Evolutionary conservation across 2,113 vertebrate genomes (phyloP).

Genomic region (Tichodroma muraria): DNA sequence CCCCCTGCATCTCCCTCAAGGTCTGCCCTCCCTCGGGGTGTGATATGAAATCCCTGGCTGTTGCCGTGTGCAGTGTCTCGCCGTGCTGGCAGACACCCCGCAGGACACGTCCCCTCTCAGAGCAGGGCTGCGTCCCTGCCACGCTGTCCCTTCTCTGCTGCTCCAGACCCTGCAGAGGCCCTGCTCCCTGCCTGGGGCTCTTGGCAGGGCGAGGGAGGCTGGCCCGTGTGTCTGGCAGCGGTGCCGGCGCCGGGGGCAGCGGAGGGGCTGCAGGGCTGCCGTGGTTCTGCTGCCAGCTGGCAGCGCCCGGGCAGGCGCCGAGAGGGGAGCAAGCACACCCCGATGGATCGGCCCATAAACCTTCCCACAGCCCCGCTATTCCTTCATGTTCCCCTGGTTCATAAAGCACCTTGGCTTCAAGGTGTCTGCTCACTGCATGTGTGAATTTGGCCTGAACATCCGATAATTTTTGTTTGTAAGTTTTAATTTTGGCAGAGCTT

Average conservation of each 20-base stretch:
- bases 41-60: not conserved
- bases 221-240: not conserved
- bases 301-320: not conserved
- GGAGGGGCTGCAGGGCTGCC: not conserved
- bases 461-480: not conserved
- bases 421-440: rapidly evolving
- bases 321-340: not conserved
- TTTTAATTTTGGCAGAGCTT: not conserved
- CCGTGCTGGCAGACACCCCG: not conserved
- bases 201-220: not conserved
- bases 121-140: not conserved
- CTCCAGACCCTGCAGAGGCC: not conserved
- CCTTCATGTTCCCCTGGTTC: rapidly evolving
- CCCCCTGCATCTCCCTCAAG: rapidly evolving
- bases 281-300: not conserved
- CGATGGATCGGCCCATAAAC: not conserved
- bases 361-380: not conserved
- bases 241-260: not conserved
- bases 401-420: not conserved
- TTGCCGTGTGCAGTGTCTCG: not conserved
- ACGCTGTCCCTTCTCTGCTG: not conserved
- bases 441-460: not conserved
- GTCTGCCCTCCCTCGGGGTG: not conserved
- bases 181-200: not conserved
- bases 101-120: rapidly evolving